These are phyloP conservation scores for Nothoprocta perdicaria DNA, from an alignment of 2,113 vertebrate genomes.

Conservation along the genomic window DNA sequence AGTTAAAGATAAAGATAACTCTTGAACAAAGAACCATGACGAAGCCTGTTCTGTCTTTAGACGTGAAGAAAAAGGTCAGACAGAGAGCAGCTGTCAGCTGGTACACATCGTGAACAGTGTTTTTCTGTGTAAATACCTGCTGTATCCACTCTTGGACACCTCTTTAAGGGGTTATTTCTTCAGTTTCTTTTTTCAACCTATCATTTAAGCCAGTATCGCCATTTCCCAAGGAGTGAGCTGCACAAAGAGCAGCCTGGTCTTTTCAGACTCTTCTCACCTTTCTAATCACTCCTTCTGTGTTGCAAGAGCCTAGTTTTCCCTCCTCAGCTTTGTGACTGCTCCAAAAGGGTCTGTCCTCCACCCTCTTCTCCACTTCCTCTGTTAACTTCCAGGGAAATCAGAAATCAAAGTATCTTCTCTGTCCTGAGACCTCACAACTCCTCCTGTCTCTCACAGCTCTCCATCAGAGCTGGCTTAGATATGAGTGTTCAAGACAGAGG, in stretches of 20 bases:
- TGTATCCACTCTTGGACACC: neutral
- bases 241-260: neutral
- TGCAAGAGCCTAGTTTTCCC: neutral
- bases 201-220: neutral
- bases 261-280: neutral
- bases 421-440: neutral
- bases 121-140: constrained; percentile 54
- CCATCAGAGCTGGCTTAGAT: neutral
- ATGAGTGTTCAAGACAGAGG: accelerated
- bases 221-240: neutral
- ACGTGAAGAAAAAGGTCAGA: constrained; percentile 57
- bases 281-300: neutral
- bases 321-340: neutral
- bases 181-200: neutral
- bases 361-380: neutral
- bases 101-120: constrained; percentile 2
- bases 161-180: constrained; percentile 38
- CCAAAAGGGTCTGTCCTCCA: neutral
- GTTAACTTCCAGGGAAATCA: neutral
- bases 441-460: neutral
- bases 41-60: neutral
- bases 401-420: neutral
- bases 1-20: neutral
- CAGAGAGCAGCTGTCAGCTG: constrained; percentile 33
- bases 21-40: neutral